These are phyloP conservation scores for Amphiprion clarkii DNA, from an alignment of 2,797 vertebrate species.

Conservation along the genomic window DNA sequence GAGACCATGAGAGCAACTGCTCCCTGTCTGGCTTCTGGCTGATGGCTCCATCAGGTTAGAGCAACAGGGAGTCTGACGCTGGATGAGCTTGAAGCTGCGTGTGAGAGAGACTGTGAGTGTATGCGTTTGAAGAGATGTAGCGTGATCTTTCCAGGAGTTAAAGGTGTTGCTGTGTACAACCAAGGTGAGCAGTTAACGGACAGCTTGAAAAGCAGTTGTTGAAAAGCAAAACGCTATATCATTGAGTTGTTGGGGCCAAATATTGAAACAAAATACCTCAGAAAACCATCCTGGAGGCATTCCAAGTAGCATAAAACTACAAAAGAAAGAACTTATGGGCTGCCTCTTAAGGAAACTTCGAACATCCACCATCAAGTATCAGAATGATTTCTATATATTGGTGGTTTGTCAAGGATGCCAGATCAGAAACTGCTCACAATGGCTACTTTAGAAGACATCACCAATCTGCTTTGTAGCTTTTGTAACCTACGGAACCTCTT, in stretches of 20 bases:
- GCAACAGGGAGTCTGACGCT: constrained; percentile 69
- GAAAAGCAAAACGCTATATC: neutral
- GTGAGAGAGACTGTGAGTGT: constrained; percentile 14
- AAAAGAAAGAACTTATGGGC: too few relatives aligned
- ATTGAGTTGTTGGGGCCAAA: neutral
- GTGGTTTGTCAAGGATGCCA: too few relatives aligned
- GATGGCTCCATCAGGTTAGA: constrained; percentile 77
- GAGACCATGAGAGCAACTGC: constrained; percentile 72
- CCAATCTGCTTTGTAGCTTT: too few relatives aligned
- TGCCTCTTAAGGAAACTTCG: too few relatives aligned
- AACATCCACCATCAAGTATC: too few relatives aligned
- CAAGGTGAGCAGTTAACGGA: constrained; percentile 22
- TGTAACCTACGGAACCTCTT: too few relatives aligned
- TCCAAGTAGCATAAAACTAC: too few relatives aligned
- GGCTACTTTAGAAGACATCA: too few relatives aligned
- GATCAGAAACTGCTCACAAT: too few relatives aligned
- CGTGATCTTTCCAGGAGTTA: constrained; percentile 39
- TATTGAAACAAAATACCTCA: neutral
- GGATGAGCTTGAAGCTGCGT: constrained; percentile 21
- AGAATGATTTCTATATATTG: too few relatives aligned
- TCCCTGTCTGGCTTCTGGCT: constrained; percentile 71
- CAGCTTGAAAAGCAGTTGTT: constrained; percentile 11
- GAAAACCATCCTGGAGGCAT: neutral
- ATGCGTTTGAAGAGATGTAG: constrained; percentile 38
- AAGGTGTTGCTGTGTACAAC: constrained; percentile 21